These are phyloP conservation scores for Goniozus legneri DNA, from an alignment of 1,140 invertebrate species.

Conservation along the genomic window DNA sequence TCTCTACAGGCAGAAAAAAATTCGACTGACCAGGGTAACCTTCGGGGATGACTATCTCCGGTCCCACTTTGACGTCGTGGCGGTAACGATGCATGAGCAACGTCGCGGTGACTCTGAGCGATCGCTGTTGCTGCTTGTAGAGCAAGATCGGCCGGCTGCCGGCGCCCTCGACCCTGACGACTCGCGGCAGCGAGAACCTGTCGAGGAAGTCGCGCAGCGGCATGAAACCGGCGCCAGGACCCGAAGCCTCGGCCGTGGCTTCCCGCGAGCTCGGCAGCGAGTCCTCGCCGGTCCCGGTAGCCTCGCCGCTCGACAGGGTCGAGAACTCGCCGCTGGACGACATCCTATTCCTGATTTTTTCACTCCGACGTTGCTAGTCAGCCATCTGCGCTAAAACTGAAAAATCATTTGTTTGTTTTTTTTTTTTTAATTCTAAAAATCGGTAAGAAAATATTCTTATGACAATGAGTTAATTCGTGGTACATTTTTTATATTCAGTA, in stretches of 20 bases:
- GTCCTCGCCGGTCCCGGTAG: conserved; percentile 44
- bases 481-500: too few species aligned
- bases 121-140: conserved; percentile 43
- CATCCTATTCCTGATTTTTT: conserved; percentile 25
- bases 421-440: too few species aligned
- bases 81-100: conserved; percentile 43
- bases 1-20: not conserved
- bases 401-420: too few species aligned
- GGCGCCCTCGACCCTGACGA: conserved; percentile 43
- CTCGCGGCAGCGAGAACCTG: conserved; percentile 44
- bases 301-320: conserved; percentile 45
- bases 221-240: conserved; percentile 38
- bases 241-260: conserved; percentile 38
- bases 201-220: conserved; percentile 43
- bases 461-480: too few species aligned
- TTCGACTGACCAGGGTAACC: conserved; percentile 44
- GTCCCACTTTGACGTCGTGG: conserved; percentile 41
- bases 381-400: too few species aligned
- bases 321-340: conserved; percentile 48
- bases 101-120: conserved; percentile 38
- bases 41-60: conserved; percentile 48
- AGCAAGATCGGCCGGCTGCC: conserved; percentile 45
- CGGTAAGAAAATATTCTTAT: too few species aligned
- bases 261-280: conserved; percentile 44
- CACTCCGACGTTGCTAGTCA: too few species aligned